Evolutionary conservation across 2,888 invertebrate genomes (phyloP).

Genomic region (Uropetala carovei): DNA sequence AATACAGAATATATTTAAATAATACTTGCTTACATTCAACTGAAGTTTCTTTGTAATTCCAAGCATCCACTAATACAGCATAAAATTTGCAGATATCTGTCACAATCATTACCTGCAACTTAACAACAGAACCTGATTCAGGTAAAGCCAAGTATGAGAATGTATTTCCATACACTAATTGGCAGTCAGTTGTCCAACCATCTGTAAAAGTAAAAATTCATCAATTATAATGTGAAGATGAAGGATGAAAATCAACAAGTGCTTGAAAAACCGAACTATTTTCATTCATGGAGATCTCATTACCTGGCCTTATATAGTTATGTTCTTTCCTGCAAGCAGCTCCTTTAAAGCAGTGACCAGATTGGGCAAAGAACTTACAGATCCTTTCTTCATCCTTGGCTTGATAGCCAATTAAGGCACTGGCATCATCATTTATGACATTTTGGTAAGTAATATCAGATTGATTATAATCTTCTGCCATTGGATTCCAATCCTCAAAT

Average conservation of each 20-base stretch:
- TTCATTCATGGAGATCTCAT: background rate
- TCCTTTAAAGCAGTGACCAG: conserved; percentile 49
- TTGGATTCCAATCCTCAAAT: conserved; percentile 25
- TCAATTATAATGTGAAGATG: background rate
- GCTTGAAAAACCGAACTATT: background rate
- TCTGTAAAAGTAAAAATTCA: background rate
- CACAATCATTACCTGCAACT: conserved; percentile 2
- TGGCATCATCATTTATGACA: conserved; percentile 37
- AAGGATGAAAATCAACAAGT: background rate
- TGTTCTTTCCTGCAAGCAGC: conserved; percentile 55
- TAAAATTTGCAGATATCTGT: conserved; percentile 9
- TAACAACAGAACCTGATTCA: background rate
- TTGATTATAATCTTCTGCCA: conserved; percentile 26
- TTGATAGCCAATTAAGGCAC: conserved; percentile 52
- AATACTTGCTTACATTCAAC: background rate
- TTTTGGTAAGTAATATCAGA: conserved; percentile 20
- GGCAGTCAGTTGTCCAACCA: conserved; percentile 29
- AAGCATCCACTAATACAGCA: conserved; percentile 36
- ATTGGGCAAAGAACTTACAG: conserved; percentile 32
- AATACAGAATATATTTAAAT: background rate
- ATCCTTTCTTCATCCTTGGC: conserved; percentile 47
- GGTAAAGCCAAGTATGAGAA: conserved; percentile 38
- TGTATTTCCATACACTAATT: background rate
- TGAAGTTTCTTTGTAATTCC: conserved; percentile 29
- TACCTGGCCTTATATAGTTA: conserved; percentile 38